phyloP scores from a whole-genome alignment of 2,113 vertebrate species.

The Scolopax mira region DNA sequence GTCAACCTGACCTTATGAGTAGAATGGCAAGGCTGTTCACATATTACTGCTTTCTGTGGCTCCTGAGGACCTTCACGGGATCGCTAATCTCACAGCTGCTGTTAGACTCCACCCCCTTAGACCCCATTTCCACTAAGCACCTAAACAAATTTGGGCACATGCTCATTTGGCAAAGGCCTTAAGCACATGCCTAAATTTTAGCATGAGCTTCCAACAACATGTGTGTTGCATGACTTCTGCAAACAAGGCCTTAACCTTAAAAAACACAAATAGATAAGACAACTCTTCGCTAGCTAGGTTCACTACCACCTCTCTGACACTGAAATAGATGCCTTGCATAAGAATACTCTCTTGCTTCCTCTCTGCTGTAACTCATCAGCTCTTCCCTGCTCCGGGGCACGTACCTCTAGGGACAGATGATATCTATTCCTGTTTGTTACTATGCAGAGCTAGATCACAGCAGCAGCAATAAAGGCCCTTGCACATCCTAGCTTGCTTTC shows the following conservation, averaged over 20 bases:
- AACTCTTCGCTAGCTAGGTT: neutral
- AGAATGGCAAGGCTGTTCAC: neutral
- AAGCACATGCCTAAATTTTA: neutral
- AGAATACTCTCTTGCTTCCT: constrained; percentile 23
- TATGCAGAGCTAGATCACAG: constrained; percentile 26
- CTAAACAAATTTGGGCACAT: neutral
- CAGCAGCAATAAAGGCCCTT: constrained; percentile 38
- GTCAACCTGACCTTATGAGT: neutral
- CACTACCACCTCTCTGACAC: neutral
- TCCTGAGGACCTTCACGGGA: neutral
- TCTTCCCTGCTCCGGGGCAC: constrained; percentile 53
- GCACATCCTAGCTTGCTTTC: constrained; percentile 56
- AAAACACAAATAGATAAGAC: neutral
- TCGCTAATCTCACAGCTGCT: neutral
- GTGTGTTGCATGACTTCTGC: neutral
- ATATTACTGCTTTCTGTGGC: neutral
- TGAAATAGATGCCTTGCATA: constrained; percentile 20
- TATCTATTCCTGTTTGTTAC: constrained; percentile 47
- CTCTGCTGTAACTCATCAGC: constrained; percentile 23
- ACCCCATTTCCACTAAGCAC: neutral
- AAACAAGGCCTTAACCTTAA: neutral
- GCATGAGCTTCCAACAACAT: neutral
- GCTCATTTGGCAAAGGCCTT: neutral
- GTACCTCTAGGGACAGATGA: constrained; percentile 62
- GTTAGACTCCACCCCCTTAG: neutral